Evolutionary conservation across 92 coral and sea anemone genomes (phyloP).

Genomic region (Epizoanthus scotinus): DNA sequence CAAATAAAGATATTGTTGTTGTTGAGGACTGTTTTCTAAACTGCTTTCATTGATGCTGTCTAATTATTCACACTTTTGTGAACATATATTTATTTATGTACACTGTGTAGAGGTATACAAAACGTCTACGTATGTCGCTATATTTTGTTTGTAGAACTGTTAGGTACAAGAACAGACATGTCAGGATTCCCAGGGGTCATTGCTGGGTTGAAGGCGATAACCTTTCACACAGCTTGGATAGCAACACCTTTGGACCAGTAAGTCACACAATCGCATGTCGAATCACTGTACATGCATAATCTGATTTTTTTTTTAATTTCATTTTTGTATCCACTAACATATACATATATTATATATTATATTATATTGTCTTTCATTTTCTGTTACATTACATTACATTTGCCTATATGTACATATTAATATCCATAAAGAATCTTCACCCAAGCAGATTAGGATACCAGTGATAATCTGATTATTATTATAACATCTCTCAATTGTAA

Average conservation of each 20-base stretch:
- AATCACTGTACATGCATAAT: too few relatives aligned
- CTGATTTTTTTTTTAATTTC: too few relatives aligned
- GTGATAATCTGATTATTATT: too few relatives aligned
- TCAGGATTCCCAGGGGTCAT: conserved; percentile 86
- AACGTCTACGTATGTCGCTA: neutral
- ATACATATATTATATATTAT: neutral
- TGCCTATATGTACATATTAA: neutral
- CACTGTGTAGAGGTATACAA: neutral
- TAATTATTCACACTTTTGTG: too few relatives aligned
- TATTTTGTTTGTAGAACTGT: conserved; percentile 57
- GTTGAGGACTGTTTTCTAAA: too few relatives aligned
- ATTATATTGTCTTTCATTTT: neutral
- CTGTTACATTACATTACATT: neutral
- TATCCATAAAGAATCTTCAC: too few relatives aligned
- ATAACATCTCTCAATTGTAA: neutral
- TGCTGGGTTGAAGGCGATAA: conserved; percentile 99
- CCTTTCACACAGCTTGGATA: conserved; percentile 79
- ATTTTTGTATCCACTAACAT: neutral
- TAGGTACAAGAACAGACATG: conserved; percentile 72
- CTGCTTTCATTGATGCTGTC: too few relatives aligned
- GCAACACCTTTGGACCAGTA: conserved; percentile 95
- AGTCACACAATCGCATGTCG: conserved; percentile 45
- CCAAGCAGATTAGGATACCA: too few relatives aligned
- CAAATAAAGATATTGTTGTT: too few relatives aligned
- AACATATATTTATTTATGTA: too few relatives aligned